A percentile compares a stretch with the other conserved stretches of the same genome.
These are phyloP conservation scores for Pantherophis vulpinus DNA, from an alignment of 2,797 vertebrate genomes.

Conservation along the genomic window DNA sequence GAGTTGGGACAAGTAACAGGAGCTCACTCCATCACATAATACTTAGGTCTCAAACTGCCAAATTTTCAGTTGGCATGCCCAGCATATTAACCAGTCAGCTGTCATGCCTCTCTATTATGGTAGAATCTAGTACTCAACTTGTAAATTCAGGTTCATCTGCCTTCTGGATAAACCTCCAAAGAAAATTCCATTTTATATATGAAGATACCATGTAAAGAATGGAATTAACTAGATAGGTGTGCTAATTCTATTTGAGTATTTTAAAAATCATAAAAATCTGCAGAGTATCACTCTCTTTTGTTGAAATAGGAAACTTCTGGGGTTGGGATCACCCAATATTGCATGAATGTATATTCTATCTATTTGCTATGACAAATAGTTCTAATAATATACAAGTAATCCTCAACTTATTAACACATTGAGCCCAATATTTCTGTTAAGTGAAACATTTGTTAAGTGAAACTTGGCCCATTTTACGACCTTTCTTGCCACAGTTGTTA, in stretches of 20 bases:
- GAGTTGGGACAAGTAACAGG: no score
- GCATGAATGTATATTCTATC: not conserved
- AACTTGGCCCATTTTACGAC: not conserved
- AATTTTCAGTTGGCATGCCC: no score
- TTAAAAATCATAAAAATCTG: not conserved
- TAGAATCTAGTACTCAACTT: not conserved
- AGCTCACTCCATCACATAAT: no score
- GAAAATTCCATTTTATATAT: not conserved
- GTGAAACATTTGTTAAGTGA: not conserved
- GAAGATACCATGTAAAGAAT: not conserved
- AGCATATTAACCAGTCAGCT: no score
- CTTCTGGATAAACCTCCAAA: not conserved
- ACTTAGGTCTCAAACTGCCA: no score
- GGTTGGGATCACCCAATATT: not conserved
- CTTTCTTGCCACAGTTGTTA: not conserved
- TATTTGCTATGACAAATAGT: conserved; percentile 32
- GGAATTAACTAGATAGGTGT: not conserved
- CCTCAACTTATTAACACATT: not conserved
- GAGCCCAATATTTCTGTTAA: not conserved
- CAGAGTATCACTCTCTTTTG: not conserved
- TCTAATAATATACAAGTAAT: not conserved
- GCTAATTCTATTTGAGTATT: not conserved
- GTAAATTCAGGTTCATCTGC: not conserved
- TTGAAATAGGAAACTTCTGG: not conserved
- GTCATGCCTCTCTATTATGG: not conserved